Base-by-base conservation (phyloP, 2,113 vertebrate species). In the Elephantulus edwardii region DNA sequence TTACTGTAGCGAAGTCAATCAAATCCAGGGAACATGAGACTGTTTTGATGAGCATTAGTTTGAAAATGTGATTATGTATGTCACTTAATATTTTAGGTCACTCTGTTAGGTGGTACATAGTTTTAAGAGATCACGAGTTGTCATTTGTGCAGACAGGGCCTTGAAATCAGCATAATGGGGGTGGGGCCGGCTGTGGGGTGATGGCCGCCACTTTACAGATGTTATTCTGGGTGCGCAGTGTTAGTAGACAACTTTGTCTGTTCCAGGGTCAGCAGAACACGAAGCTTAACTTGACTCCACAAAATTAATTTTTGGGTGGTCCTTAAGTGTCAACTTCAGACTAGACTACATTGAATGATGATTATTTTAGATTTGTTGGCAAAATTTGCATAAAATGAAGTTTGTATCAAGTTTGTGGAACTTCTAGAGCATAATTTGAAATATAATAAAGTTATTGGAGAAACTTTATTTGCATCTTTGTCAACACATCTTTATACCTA, bases 31-130 rank as follows among this genome's bases (percentile, higher is more conserved):
- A 90, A 56, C 28, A 33, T 22, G 50, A 28, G n/a, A 38, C 72
- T 84, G 40, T 88, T 88, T 88, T 40, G 68, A 89, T 81, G 60
- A 91, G 22, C 42, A 26, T 74, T 68, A 84, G 81, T 92, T 81
- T 84, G 70, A 84, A 87, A 82, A 81, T 62, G 50, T 58, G 30
- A 30, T 60, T 86, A 14, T 76, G 20, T 88, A 46, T 79, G 64
- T 81, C 72, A 77, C 2, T 79, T 83, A 16, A 8, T 85, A 5
- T 54, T 58, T 83, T 62, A 28, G 5, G 35, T 48, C 20, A 78
- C 60, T 20, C 35, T 85, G 8, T 54, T 86, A 44, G 40, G n/a
- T n/a, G 40, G 16, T 84, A 22, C 5, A 3, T 48, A 76, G 28
- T 79, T 33, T 86, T 6, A 50, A n/a, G 38, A 88, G 26, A 74